A percentile compares a stretch with the other conserved stretches of the same genome.
Evolutionary conservation across 2,797 vertebrate species (phyloP).

Genomic region (Pseudotriccus pelzelni): DNA sequence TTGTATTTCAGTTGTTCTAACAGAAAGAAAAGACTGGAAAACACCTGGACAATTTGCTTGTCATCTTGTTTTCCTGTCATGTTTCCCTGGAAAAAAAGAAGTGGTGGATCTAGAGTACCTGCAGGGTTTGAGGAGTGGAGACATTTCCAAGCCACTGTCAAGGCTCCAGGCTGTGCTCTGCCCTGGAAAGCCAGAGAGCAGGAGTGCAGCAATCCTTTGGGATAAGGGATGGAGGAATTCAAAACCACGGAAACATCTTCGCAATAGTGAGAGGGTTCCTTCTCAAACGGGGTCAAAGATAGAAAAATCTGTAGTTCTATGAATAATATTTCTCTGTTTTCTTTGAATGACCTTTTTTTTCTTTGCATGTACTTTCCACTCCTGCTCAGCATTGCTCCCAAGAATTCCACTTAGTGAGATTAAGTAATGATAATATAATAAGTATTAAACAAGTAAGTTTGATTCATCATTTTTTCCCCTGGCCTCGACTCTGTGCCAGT

Average conservation of each 20-base stretch:
- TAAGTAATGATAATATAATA: not conserved
- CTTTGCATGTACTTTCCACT: not conserved
- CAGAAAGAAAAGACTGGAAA: not conserved
- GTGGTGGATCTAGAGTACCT: not conserved
- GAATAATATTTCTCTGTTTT: not conserved
- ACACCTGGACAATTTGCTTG: not conserved
- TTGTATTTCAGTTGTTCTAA: not conserved
- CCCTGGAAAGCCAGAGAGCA: not conserved
- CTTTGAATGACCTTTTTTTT: not conserved
- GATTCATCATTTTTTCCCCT: slow-evolving; percentile 21
- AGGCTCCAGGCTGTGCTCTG: not conserved
- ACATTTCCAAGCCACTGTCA: not conserved
- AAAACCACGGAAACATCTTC: not conserved
- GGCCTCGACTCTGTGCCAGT: not conserved
- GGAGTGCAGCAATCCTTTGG: not conserved
- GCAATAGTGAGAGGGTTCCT: rapidly evolving
- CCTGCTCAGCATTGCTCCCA: not conserved
- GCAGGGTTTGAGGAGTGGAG: not conserved
- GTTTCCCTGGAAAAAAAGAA: not conserved
- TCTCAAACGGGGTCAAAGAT: not conserved
- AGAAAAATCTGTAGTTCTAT: not conserved
- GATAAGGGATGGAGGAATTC: not conserved
- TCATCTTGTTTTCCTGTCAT: not conserved
- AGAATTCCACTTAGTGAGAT: not conserved
- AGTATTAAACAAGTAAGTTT: slow-evolving; percentile 1